phyloP scores from a whole-genome alignment of 2,888 invertebrate species.

The Acheta domesticus region DNA sequence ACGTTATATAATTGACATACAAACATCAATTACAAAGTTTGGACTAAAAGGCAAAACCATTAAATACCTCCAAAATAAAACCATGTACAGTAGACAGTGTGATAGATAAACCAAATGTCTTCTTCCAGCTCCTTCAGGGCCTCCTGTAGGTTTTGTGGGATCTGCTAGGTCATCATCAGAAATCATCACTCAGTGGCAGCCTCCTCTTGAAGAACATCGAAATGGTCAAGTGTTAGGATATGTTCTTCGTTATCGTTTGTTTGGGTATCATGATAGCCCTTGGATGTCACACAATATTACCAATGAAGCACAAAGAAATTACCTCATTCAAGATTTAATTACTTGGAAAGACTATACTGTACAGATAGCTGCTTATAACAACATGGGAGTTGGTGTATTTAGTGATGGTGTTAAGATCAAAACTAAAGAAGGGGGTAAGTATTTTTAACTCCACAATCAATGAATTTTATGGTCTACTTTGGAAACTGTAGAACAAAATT shows the following conservation, averaged over 20 bases:
- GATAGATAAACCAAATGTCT: too few relatives aligned
- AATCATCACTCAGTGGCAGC: constrained; percentile 96
- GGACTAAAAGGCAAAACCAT: too few relatives aligned
- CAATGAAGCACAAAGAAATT: constrained; percentile 87
- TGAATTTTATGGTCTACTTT: background rate
- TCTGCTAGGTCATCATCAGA: constrained; percentile 91
- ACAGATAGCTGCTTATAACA: constrained; percentile 95
- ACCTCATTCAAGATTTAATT: constrained; percentile 85
- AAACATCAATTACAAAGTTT: too few relatives aligned
- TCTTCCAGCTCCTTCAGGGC: constrained; percentile 84
- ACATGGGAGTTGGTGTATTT: constrained; percentile 91
- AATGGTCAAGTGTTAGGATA: constrained; percentile 95
- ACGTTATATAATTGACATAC: too few relatives aligned
- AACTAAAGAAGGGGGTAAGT: constrained; percentile 82
- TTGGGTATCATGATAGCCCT: constrained; percentile 71
- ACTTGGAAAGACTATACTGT: constrained; percentile 98
- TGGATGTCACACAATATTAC: constrained; percentile 91
- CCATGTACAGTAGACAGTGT: too few relatives aligned
- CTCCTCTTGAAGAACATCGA: constrained; percentile 88
- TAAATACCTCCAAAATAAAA: too few relatives aligned
- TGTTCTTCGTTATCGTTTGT: constrained; percentile 83
- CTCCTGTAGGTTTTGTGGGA: constrained; percentile 91
- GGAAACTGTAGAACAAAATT: background rate
- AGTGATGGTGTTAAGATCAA: constrained; percentile 88
- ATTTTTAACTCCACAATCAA: background rate